Conservation (phyloP, 2,797 vertebrate species). For the Delichon dasypus region DNA sequence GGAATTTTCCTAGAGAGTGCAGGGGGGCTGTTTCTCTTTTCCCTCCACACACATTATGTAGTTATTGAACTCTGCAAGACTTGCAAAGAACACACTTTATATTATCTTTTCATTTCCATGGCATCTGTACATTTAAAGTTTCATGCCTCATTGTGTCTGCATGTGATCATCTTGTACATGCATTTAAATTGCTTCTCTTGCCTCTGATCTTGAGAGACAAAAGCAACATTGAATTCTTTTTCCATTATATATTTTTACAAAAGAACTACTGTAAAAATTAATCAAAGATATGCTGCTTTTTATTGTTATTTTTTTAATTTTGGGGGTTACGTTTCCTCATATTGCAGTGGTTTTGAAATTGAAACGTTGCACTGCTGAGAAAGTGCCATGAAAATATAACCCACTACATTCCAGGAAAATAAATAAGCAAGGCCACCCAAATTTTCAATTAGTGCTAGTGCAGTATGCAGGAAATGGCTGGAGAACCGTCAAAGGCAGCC, state of each 20-base stretch:
- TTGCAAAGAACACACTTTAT: conserved; percentile 20
- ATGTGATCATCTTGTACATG: conserved; percentile 15
- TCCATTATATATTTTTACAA: conserved; percentile 52
- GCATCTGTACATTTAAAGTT: conserved; percentile 12
- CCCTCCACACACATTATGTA: not conserved
- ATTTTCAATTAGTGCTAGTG: conserved; percentile 97
- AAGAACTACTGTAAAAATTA: conserved; percentile 63
- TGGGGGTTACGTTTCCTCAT: conserved; percentile 66
- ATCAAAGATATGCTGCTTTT: conserved; percentile 46
- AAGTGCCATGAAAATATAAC: conserved; percentile 98
- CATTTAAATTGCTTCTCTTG: conserved; percentile 29
- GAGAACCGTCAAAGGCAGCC: conserved; percentile 81
- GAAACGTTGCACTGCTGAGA: conserved; percentile 97
- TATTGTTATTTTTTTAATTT: conserved; percentile 67
- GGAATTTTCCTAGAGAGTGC: conserved; percentile 7
- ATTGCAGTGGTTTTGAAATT: conserved; percentile 80
- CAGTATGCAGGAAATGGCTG: conserved; percentile 93
- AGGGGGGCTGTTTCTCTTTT: not conserved
- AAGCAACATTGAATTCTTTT: conserved; percentile 34
- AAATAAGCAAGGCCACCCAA: conserved; percentile 99
- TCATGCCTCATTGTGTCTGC: conserved; percentile 23
- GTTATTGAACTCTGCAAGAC: conserved; percentile 37
- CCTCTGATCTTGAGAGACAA: conserved; percentile 53
- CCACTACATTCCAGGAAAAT: conserved; percentile 94
- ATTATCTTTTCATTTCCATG: conserved; percentile 53